phyloP scores from a whole-genome alignment of 2,888 invertebrate species.

The Artemia sinica region DNA sequence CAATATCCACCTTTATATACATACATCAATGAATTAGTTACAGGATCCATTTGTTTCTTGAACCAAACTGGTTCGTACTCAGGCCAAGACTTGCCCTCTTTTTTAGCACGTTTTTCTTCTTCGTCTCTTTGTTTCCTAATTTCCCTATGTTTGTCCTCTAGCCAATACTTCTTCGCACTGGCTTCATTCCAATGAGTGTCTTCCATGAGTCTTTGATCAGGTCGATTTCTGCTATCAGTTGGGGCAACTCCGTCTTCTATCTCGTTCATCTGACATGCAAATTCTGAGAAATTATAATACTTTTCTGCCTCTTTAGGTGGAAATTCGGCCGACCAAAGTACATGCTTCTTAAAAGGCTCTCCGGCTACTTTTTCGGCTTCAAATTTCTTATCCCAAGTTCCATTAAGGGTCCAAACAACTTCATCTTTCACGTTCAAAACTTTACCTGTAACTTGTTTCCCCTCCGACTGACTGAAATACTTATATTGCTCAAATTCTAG shows the following conservation, averaged over 20 bases:
- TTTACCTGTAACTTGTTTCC: conserved; percentile 58
- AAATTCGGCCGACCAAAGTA: conserved; percentile 12
- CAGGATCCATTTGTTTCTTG: conserved; percentile 51
- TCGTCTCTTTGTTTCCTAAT: conserved; percentile 57
- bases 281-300: conserved; percentile 82
- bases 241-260: conserved; percentile 77
- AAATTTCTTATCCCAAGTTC: conserved; percentile 89
- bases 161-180: conserved; percentile 58
- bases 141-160: conserved; percentile 89
- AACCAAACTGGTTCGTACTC: conserved; percentile 78
- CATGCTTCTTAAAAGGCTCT: too few relatives aligned
- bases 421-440: conserved; percentile 40
- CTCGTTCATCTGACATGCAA: conserved; percentile 94
- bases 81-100: conserved; percentile 44
- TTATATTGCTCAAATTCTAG: conserved; percentile 95
- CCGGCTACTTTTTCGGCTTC: conserved; percentile 42
- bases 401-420: conserved; percentile 47
- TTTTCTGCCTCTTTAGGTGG: conserved; percentile 43
- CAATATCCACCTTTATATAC: conserved; percentile 78
- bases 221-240: conserved; percentile 76
- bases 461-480: conserved; percentile 90
- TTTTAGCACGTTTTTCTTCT: conserved; percentile 46
- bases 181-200: conserved; percentile 79
- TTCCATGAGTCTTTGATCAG: conserved; percentile 97
- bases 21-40: conserved; percentile 50